Conservation (phyloP, 2,888 invertebrate genomes). For the Drosophila picticornis region DNA sequence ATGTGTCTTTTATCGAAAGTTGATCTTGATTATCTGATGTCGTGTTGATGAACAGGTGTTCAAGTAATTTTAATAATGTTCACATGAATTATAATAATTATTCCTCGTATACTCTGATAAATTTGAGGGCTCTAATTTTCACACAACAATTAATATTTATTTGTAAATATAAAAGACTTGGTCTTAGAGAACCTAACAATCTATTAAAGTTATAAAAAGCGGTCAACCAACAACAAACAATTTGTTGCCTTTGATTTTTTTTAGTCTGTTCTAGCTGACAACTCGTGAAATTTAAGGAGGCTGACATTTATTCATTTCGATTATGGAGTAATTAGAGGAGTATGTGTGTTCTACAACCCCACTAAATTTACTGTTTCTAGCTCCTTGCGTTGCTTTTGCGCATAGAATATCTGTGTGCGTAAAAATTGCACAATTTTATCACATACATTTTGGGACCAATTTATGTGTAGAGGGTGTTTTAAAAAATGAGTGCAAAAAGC, state of each 20-base stretch:
- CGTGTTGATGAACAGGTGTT: neutral
- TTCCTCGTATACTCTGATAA: neutral
- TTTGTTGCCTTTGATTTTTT: neutral
- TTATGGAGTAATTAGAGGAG: too few relatives aligned
- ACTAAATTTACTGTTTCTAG: too few relatives aligned
- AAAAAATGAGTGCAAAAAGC: constrained; percentile 41
- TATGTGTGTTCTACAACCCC: neutral
- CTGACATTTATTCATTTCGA: neutral
- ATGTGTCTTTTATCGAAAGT: too few relatives aligned
- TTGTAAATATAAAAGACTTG: neutral
- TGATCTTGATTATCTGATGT: neutral
- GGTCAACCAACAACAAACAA: neutral
- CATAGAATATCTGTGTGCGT: neutral
- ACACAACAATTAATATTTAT: neutral
- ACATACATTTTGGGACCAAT: neutral
- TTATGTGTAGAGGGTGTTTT: constrained; percentile 9
- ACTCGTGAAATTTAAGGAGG: neutral
- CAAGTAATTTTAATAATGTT: neutral
- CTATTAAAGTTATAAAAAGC: neutral
- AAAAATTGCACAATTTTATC: neutral
- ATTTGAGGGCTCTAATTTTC: neutral
- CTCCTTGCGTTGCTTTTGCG: neutral
- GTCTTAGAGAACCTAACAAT: neutral
- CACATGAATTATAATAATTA: neutral
- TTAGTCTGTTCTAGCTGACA: too few relatives aligned